These are phyloP conservation scores for Carcinoscorpius rotundicauda DNA, from an alignment of 1,140 invertebrate genomes.

Conservation along the genomic window DNA sequence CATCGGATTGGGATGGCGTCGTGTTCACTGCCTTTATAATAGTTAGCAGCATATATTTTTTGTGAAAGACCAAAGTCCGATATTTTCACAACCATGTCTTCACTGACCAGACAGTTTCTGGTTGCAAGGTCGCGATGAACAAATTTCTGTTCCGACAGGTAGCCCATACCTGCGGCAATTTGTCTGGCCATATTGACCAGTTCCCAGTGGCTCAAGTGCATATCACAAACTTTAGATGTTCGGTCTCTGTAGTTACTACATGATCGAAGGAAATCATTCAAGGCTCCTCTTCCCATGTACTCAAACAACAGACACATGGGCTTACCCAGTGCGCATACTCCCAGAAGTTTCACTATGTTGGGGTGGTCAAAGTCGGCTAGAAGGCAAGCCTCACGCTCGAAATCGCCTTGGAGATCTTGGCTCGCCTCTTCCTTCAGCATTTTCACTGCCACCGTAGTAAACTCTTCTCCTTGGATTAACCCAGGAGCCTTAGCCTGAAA, in stretches of 20 bases:
- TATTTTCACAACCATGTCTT: constrained; percentile 89
- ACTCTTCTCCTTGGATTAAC: constrained; percentile 70
- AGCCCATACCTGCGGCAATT: constrained; percentile 88
- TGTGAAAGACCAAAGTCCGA: constrained; percentile 89
- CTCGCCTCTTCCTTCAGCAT: constrained; percentile 95
- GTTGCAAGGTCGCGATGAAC: constrained; percentile 92
- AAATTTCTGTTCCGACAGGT: constrained; percentile 86
- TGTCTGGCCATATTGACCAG: constrained; percentile 67
- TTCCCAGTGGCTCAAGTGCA: constrained; percentile 54
- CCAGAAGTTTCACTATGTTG: constrained; percentile 81
- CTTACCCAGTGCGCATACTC: constrained; percentile 78
- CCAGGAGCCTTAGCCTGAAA: constrained; percentile 85
- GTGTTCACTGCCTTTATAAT: constrained; percentile 47
- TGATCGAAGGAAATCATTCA: constrained; percentile 75
- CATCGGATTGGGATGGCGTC: constrained; percentile 87
- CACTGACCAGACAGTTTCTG: constrained; percentile 87
- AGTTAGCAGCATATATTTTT: constrained; percentile 62
- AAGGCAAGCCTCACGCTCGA: constrained; percentile 85
- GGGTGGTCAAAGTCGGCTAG: constrained; percentile 86
- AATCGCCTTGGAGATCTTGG: constrained; percentile 82
- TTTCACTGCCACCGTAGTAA: constrained; percentile 88
- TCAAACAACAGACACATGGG: constrained; percentile 91
- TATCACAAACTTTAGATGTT: constrained; percentile 39
- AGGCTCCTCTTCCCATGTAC: constrained; percentile 78
- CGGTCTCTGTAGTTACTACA: constrained; percentile 52